Evolutionary conservation across 23 tunicate genomes (phyloP), one percentile per base, ranked within the genome.

Genomic region (Botrylloides violaceus): DNA sequence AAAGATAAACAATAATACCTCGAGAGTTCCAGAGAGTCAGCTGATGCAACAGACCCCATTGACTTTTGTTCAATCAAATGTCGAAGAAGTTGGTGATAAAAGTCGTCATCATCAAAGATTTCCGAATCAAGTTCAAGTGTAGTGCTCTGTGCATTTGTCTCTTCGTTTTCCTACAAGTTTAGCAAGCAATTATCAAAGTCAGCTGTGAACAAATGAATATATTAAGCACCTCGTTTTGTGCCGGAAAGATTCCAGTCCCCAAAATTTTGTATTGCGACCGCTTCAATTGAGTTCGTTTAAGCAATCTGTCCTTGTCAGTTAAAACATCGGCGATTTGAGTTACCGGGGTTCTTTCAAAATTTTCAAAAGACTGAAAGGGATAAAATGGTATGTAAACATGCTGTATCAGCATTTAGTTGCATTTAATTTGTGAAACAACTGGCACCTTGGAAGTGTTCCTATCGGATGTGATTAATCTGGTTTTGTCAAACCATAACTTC

Each of bases 401-500:
- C 9, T 32, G 22, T 20, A 27, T 47, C 0, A 1, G 32, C n/a
- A n/a, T n/a, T n/a, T n/a, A n/a, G n/a, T n/a, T n/a, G n/a, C n/a
- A n/a, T n/a, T n/a, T n/a, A 19, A 1, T 71, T n/a, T 71, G 2
- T 18, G 36, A 47, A 66, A 70, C 27, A 21, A 34, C 26, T 20
- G 15, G 12, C 22, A 76, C 80, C 80, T 79, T 79, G 58, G 72
- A 9, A 34, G 49, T 25, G 7, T 39, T 32, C 31, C 33, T 70
- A 49, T 38, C 55, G 35, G 65, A 32, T 4, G 90, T 32, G 32
- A 56, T 43, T 25, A 83, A 64, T 34, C 76, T 50, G 2, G 90
- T 84, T 78, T 84, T 84, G 68, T 84, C 80, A 64, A 71, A 84
- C 92, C 92, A 84, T 18, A 60, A 66, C 18, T 78, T 57, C 61